phyloP scores from a whole-genome alignment of 2,113 vertebrate species.

The Heptranchias perlo region DNA sequence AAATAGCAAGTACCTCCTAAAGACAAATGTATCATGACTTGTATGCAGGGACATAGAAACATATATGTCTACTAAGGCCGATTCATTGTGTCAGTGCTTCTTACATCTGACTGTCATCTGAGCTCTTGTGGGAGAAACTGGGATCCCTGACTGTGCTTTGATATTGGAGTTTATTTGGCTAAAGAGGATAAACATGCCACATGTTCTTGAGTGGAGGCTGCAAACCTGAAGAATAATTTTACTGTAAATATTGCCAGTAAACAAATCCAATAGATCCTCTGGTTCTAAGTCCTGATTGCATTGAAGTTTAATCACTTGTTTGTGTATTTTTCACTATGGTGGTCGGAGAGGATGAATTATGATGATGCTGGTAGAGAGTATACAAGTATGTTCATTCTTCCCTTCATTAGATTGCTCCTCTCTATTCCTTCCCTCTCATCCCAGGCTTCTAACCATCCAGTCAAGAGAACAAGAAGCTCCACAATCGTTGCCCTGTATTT shows the following conservation, averaged over 20 bases:
- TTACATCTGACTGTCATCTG: neutral
- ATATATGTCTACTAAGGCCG: neutral
- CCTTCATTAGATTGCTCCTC: too few species aligned
- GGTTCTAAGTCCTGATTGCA: neutral
- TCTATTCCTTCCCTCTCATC: too few species aligned
- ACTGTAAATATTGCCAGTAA: neutral
- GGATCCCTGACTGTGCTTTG: neutral
- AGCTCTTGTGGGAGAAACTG: neutral
- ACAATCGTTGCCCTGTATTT: too few species aligned
- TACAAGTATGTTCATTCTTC: too few species aligned
- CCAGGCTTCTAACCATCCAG: too few species aligned
- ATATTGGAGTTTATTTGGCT: neutral
- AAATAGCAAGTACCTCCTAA: neutral
- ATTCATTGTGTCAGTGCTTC: neutral
- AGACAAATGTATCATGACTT: neutral
- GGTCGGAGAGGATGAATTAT: neutral
- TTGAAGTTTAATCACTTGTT: neutral
- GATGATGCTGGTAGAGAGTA: neutral
- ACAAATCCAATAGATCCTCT: neutral
- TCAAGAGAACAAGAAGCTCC: too few species aligned
- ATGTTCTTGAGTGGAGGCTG: neutral
- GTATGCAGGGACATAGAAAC: neutral
- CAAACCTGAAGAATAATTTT: neutral
- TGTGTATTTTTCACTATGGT: neutral
- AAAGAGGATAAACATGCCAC: neutral